Evolutionary conservation across 2,888 invertebrate species (phyloP).

Genomic region (Idaea straminata): DNA sequence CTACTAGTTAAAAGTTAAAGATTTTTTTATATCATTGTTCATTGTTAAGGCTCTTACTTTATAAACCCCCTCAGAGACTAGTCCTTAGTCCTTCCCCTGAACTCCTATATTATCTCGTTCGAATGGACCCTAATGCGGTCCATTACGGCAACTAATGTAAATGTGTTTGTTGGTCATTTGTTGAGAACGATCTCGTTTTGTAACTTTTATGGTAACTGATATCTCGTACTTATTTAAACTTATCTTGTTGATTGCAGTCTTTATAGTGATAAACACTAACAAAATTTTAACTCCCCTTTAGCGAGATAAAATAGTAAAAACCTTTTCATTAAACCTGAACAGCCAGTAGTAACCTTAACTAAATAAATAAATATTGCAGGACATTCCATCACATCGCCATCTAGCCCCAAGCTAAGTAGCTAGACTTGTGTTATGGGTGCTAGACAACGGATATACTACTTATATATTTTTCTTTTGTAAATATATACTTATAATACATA

Average conservation of each 20-base stretch:
- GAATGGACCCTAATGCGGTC: constrained; percentile 51
- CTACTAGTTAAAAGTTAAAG: too few relatives aligned
- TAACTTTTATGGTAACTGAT: constrained; percentile 15
- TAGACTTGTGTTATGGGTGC: too few relatives aligned
- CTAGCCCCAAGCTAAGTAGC: too few relatives aligned
- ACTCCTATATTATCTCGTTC: constrained; percentile 29
- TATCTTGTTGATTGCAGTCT: neutral
- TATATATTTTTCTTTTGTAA: too few relatives aligned
- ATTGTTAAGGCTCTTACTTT: too few relatives aligned
- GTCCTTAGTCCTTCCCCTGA: neutral
- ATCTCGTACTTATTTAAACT: neutral
- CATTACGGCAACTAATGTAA: constrained; percentile 70
- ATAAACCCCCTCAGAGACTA: neutral
- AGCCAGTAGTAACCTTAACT: too few relatives aligned
- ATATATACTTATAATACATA: too few relatives aligned
- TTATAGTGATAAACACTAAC: neutral
- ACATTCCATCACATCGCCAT: too few relatives aligned
- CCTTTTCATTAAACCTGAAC: too few relatives aligned
- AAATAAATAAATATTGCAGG: too few relatives aligned
- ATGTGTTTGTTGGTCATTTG: constrained; percentile 64
- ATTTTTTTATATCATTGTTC: too few relatives aligned
- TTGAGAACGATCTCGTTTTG: constrained; percentile 41
- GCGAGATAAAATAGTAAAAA: neutral
- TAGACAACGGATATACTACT: too few relatives aligned
- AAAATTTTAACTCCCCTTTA: neutral